Evolutionary conservation across 2,888 invertebrate genomes (phyloP), one percentile per base, ranked within the genome.

Genomic region (Scaeva pyrastri): DNA sequence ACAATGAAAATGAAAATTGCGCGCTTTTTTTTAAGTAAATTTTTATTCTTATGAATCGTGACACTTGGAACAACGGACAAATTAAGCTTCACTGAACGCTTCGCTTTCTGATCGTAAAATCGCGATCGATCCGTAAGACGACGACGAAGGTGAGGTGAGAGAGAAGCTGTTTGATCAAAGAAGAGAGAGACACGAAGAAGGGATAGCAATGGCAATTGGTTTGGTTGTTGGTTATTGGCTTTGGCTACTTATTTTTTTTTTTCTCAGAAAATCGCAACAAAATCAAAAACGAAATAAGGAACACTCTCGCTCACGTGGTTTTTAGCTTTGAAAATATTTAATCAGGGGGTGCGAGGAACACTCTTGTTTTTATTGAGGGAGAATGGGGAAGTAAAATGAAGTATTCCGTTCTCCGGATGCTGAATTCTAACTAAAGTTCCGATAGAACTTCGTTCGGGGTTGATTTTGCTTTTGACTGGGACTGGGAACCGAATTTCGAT

Each of bases 281-380:
- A 16, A 26, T 26, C 2, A 6, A 19, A 60, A 12, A 4, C 2
- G 26, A 19, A 60, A 12, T 21, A 19, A 19, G 36, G 11, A 36
- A 11, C n/a, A 19, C 48, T 19, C 19, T 48, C 72, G 70, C 80
- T 85, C 85, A 81, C 85, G 85, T 85, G 85, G 60, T 64, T 64
- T 64, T 62, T 12, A 52, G 52, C 48, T 66, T 71, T 60, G 21
- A 62, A 45, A 19, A 2, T 31, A 6, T 56, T 21, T 55, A 21
- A 14, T 52, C 16, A 41, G 43, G 26, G 64, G 60, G 39, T 16
- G 26, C 2, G 6, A 5, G 52, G 23, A 36, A 39, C 66, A 58
- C 41, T 50, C 14, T 58, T 60, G 43, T 23, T 74, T 66, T 48
- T 70, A 7, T 66, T 66, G 39, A 3, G n/a, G 6, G 31, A 5